Conservation (phyloP, 2,888 invertebrate species). For the Polylopha cassiicola region DNA sequence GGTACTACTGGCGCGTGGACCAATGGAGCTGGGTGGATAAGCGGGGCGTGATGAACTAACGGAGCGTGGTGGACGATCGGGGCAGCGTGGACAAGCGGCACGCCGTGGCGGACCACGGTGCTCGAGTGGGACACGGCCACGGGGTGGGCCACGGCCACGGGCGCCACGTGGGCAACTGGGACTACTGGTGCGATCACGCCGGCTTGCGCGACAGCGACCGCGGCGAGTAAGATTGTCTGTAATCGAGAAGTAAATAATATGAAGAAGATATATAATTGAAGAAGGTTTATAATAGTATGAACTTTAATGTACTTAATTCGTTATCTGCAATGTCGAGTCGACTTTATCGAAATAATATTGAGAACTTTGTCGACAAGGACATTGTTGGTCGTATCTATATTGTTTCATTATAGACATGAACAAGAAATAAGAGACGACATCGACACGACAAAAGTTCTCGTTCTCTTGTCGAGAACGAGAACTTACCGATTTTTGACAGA, state of each 20-base stretch:
- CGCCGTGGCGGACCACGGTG: slow-evolving; percentile 42
- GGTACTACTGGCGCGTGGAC: slow-evolving; percentile 43
- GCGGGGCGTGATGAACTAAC: slow-evolving; percentile 35
- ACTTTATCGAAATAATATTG: too few relatives aligned
- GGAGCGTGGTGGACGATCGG: slow-evolving; percentile 32
- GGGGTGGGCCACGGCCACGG: slow-evolving; percentile 41
- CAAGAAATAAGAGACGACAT: too few relatives aligned
- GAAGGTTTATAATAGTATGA: slow-evolving; percentile 3
- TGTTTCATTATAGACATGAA: too few relatives aligned
- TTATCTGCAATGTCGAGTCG: too few relatives aligned
- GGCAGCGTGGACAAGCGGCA: slow-evolving; percentile 35
- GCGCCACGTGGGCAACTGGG: slow-evolving; percentile 51
- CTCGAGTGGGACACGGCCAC: slow-evolving; percentile 46
- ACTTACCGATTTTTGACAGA: too few relatives aligned
- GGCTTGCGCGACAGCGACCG: slow-evolving; percentile 58
- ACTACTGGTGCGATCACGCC: slow-evolving; percentile 58
- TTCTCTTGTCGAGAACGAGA: too few relatives aligned
- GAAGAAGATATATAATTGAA: too few relatives aligned
- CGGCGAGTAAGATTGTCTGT: slow-evolving; percentile 62
- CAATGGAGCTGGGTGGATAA: slow-evolving; percentile 47
- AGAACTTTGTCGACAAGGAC: too few relatives aligned
- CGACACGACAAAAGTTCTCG: too few relatives aligned
- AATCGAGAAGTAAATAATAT: too few relatives aligned
- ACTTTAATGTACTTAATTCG: too few relatives aligned
- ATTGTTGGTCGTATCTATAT: too few relatives aligned